Evolutionary conservation across 1,140 invertebrate species (phyloP).

Genomic region (Bombus huntii): DNA sequence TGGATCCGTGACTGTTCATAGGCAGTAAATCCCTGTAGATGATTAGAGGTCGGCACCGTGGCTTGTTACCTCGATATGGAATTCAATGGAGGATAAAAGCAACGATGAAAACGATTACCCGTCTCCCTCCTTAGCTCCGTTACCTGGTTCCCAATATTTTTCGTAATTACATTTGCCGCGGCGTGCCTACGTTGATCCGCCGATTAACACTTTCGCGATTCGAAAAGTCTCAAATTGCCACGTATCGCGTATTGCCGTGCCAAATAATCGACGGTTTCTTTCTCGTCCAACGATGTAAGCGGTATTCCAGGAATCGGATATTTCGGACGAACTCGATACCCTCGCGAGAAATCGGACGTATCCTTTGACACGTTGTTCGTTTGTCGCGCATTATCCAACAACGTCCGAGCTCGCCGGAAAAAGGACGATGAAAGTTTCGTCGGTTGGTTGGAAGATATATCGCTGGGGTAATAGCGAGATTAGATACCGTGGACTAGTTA

Average conservation of each 20-base stretch:
- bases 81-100: conserved; percentile 60
- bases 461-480: too few relatives aligned
- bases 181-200: background rate
- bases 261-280: background rate
- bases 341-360: background rate
- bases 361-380: background rate
- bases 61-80: conserved; percentile 64
- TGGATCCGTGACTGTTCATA: conserved; percentile 39
- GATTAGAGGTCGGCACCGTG: conserved; percentile 63
- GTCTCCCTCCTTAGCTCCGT: conserved; percentile 6
- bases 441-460: too few relatives aligned
- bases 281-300: background rate
- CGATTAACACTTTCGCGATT: conserved; percentile 21
- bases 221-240: background rate
- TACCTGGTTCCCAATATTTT: conserved; percentile 17
- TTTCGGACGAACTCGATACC: background rate
- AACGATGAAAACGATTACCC: conserved; percentile 57
- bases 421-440: too few relatives aligned
- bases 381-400: background rate
- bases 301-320: background rate
- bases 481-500: background rate
- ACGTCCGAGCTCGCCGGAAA: too few relatives aligned
- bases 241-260: background rate
- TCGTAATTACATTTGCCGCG: conserved; percentile 3
- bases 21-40: conserved; percentile 61